Conservation (phyloP, 64 coral and sea anemone species). For the Actinia equina region DNA sequence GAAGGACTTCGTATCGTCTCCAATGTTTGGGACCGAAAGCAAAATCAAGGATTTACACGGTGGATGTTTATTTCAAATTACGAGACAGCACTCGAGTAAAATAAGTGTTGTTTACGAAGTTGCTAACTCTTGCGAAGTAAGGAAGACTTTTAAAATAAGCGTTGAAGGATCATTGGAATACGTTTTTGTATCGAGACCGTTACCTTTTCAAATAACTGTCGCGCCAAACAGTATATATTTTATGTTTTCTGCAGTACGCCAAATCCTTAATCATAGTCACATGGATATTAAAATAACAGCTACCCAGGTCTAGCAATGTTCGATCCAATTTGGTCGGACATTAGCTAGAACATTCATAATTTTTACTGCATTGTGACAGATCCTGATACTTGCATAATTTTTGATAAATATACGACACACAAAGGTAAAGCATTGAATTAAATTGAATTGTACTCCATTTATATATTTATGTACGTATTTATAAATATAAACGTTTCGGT, state of each 20-base stretch:
- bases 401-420: too few species aligned
- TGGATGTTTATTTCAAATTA: background rate
- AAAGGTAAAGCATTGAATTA: too few species aligned
- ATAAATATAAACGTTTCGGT: too few species aligned
- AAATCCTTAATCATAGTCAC: background rate
- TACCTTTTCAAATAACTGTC: background rate
- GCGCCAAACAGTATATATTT: background rate
- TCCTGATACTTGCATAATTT: too few species aligned
- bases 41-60: conserved; percentile 10
- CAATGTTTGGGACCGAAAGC: background rate
- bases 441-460: too few species aligned
- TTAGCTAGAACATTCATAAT: too few species aligned
- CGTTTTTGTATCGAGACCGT: background rate
- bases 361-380: too few species aligned
- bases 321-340: too few species aligned
- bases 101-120: background rate
- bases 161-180: background rate
- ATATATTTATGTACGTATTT: too few species aligned
- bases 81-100: background rate
- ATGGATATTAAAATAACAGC: background rate
- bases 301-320: background rate
- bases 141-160: background rate
- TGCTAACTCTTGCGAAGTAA: background rate
- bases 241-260: background rate
- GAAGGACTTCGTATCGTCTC: background rate